A percentile compares a stretch with the other conserved stretches of the same genome.
phyloP scores from a whole-genome alignment of 2,113 vertebrate genomes.

The Lanius ludovicianus region DNA sequence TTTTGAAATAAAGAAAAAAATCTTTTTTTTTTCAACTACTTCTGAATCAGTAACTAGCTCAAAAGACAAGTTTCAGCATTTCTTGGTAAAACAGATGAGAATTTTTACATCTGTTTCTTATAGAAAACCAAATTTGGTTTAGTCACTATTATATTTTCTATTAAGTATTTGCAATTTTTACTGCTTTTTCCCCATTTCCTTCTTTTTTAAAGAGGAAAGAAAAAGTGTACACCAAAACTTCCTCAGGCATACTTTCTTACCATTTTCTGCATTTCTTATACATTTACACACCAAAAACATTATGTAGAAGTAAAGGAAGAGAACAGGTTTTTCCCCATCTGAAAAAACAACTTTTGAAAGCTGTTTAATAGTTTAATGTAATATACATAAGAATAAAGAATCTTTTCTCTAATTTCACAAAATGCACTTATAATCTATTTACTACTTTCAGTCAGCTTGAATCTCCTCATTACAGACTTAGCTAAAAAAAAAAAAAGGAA shows the following conservation, averaged over 20 bases:
- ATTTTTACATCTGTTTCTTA: background rate
- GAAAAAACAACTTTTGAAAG: background rate
- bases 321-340: background rate
- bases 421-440: background rate
- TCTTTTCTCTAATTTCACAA: constrained; percentile 1
- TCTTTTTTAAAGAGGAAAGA: background rate
- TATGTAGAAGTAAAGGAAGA: background rate
- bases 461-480: background rate
- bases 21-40: background rate
- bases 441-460: background rate
- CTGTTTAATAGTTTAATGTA: background rate
- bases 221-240: background rate
- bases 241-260: background rate
- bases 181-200: background rate
- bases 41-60: background rate
- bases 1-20: background rate
- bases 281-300: background rate
- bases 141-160: background rate
- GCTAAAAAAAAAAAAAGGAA: background rate
- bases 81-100: background rate
- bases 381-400: background rate
- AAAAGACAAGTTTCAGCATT: background rate
- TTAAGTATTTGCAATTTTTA: background rate
- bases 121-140: background rate
- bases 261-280: background rate